A percentile compares a stretch with the other conserved stretches of the same genome.
Evolutionary conservation across 2,113 vertebrate genomes (phyloP).

Genomic region (Myanophis thanlyinensis): DNA sequence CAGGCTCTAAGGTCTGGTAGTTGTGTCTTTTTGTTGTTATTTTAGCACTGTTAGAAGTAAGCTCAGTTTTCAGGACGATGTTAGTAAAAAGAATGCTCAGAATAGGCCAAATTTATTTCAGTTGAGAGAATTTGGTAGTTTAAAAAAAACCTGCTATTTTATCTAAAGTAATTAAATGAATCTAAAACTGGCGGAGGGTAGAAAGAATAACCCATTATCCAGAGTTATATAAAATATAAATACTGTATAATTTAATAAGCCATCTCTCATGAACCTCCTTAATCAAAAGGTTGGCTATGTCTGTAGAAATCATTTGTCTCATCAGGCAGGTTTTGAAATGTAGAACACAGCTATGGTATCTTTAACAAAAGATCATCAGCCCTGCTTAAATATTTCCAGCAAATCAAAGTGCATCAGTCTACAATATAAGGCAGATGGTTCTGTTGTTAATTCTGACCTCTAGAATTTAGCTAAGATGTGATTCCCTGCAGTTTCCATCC

Average conservation of each 20-base stretch:
- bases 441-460: neutral
- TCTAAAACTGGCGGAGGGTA: neutral
- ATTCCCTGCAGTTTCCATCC: neutral
- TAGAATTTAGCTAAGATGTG: neutral
- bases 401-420: neutral
- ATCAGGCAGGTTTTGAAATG: neutral
- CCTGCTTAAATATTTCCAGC: neutral
- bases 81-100: slow-evolving; percentile 51
- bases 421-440: neutral
- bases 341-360: neutral
- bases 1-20: slow-evolving; percentile 37
- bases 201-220: neutral
- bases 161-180: neutral
- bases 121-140: neutral
- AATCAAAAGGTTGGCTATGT: neutral
- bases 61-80: slow-evolving; percentile 38
- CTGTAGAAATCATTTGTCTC: neutral
- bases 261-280: neutral
- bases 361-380: neutral
- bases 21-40: slow-evolving; percentile 58
- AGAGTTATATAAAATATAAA: neutral
- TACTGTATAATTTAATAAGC: neutral
- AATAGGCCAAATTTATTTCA: slow-evolving; percentile 45
- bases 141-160: neutral
- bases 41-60: slow-evolving; percentile 57